Percentiles rank a stretch among this genome's conserved stretches.
Conservation (phyloP, 2,113 vertebrate species). For the Calidris pygmaea region DNA sequence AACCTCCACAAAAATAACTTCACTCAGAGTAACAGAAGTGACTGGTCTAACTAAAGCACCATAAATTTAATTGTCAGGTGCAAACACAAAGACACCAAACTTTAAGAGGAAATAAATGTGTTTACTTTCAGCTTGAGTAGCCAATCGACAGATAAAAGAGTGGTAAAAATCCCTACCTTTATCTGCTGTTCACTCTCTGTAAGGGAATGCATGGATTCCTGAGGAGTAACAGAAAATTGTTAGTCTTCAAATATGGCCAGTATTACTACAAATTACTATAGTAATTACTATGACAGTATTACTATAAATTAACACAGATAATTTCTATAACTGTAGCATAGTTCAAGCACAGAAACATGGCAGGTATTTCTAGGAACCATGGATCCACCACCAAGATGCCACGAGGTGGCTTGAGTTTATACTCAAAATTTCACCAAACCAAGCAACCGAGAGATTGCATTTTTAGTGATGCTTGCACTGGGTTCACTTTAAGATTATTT, state of each 20-base stretch:
- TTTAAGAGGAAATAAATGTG: background rate
- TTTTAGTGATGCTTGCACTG: background rate
- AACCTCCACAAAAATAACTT: background rate
- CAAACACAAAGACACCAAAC: background rate
- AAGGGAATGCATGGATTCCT: background rate
- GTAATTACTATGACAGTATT: background rate
- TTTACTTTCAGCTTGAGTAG: background rate
- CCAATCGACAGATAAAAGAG: background rate
- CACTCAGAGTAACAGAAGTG: background rate
- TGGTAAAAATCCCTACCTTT: background rate
- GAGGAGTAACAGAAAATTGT: background rate
- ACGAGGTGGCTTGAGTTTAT: background rate
- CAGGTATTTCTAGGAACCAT: background rate
- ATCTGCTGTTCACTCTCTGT: background rate
- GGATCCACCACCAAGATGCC: background rate
- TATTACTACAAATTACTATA: background rate
- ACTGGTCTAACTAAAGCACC: background rate
- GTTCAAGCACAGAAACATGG: background rate
- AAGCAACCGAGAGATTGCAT: background rate
- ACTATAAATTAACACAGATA: background rate
- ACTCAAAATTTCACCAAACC: background rate
- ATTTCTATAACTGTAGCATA: background rate
- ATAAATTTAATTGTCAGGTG: background rate
- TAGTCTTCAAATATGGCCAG: background rate
- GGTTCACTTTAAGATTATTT: background rate